phyloP scores from a whole-genome alignment of 2,113 vertebrate species.

The Podarcis cretensis region DNA sequence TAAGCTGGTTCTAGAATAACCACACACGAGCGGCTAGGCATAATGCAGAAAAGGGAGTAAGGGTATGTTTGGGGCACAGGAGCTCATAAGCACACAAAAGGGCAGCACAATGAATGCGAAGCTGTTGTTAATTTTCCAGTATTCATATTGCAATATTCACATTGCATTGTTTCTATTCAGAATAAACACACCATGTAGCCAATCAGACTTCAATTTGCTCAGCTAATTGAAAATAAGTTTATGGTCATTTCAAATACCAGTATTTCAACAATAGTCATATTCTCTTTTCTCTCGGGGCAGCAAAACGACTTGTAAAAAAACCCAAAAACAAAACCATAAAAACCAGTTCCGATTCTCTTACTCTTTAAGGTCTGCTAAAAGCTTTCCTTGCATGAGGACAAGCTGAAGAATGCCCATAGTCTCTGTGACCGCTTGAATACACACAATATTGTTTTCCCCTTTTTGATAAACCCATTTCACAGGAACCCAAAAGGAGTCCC shows the following conservation, averaged over 20 bases:
- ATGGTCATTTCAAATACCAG: neutral
- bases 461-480: no score
- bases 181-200: neutral
- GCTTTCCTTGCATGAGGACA: no score
- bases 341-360: neutral
- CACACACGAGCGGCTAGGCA: neutral
- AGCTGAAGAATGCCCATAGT: neutral
- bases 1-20: neutral
- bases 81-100: neutral
- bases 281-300: neutral
- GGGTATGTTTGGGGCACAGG: no score
- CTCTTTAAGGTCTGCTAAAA: no score
- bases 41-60: neutral
- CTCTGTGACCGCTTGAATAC: no score
- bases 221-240: neutral
- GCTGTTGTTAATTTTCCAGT: neutral
- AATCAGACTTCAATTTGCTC: neutral
- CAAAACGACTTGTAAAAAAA: neutral
- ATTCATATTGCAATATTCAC: neutral
- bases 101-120: neutral
- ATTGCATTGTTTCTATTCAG: neutral
- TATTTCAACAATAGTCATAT: neutral
- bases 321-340: neutral
- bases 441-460: no score
- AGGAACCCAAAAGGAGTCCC: no score